Evolutionary conservation across 2,888 invertebrate species (phyloP).

Genomic region (Caenorhabditis drosophilae): DNA sequence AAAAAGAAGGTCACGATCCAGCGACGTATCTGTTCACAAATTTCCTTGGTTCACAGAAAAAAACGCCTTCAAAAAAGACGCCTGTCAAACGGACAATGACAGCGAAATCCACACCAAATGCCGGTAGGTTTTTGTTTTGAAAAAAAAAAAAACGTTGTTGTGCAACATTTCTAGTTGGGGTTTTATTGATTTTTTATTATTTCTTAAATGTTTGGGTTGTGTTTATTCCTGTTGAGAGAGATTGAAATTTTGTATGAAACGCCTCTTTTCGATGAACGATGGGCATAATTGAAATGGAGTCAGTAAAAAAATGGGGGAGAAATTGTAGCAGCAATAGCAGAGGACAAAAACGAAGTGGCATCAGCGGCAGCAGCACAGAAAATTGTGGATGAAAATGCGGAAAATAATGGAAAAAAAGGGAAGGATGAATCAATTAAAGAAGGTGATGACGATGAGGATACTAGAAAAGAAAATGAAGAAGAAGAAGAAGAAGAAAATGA

Average conservation of each 20-base stretch:
- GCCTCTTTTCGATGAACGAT: no score
- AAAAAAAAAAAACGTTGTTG: background rate
- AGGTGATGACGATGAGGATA: background rate
- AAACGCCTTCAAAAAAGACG: constrained; percentile 1
- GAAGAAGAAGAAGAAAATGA: background rate
- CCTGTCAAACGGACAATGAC: background rate
- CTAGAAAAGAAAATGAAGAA: constrained; percentile 1
- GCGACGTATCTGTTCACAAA: constrained; percentile 20
- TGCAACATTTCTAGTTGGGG: no score
- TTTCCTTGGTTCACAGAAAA: background rate
- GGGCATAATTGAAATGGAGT: no score
- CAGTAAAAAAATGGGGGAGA: no score
- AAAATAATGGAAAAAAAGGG: constrained; percentile 4
- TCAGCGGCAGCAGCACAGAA: background rate
- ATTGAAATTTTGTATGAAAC: no score
- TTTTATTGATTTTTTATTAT: background rate
- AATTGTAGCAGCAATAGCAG: background rate
- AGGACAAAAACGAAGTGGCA: background rate
- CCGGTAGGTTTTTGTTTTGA: no score
- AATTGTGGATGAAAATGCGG: constrained; percentile 3
- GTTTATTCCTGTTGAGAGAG: no score
- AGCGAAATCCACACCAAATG: no score
- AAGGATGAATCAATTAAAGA: background rate
- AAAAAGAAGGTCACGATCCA: constrained; percentile 32
- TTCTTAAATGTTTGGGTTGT: background rate